These are phyloP conservation scores for Spilarctia lutea DNA, from an alignment of 2,888 invertebrate genomes.

Conservation along the genomic window DNA sequence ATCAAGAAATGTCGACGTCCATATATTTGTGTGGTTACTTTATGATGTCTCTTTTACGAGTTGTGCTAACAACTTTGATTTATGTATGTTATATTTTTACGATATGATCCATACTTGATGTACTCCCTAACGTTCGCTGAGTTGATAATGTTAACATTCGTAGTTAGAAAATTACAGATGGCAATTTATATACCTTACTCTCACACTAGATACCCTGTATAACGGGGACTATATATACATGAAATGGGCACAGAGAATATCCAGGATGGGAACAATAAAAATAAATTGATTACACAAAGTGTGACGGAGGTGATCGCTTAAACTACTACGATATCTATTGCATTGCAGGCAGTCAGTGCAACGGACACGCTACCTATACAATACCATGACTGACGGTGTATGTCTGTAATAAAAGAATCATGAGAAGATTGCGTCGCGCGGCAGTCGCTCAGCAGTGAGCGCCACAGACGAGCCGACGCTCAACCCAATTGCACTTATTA, in stretches of 20 bases:
- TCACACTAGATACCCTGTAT: too few species aligned
- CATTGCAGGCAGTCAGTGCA: background rate
- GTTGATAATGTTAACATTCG: background rate
- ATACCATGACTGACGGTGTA: background rate
- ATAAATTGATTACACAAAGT: too few species aligned
- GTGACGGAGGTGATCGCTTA: too few species aligned
- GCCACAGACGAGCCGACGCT: background rate
- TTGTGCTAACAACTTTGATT: constrained; percentile 16
- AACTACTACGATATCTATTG: too few species aligned
- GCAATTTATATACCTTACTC: background rate
- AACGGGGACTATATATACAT: too few species aligned
- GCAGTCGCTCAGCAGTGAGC: background rate
- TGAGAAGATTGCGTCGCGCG: background rate
- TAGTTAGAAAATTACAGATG: background rate
- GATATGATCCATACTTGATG: background rate
- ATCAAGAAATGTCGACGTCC: background rate
- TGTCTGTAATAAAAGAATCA: background rate
- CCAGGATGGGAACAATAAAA: too few species aligned
- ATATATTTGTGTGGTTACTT: background rate
- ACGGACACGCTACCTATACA: background rate
- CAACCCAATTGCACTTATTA: constrained; percentile 15
- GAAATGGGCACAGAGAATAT: too few species aligned
- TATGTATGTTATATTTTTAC: constrained; percentile 3
- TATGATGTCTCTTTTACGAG: constrained; percentile 14
- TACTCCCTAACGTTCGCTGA: background rate